phyloP scores from a whole-genome alignment of 2,888 invertebrate species.

The Leptopilina drosophilae region DNA sequence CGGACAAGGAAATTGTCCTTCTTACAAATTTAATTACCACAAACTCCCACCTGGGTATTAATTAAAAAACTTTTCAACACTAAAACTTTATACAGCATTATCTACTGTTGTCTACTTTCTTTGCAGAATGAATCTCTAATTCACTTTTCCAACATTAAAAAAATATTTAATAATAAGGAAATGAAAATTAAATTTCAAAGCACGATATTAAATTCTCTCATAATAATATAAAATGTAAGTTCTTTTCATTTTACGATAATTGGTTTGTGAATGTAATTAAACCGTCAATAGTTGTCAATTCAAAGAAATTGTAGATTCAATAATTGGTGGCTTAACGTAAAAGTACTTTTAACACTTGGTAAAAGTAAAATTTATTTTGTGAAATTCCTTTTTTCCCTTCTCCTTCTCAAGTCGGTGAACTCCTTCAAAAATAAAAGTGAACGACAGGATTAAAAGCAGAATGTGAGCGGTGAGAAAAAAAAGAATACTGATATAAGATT shows the following conservation, averaged over 20 bases:
- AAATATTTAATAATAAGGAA: no score
- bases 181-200: no score
- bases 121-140: no score
- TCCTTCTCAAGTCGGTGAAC: not conserved
- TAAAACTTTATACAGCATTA: conserved; percentile 13
- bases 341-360: no score
- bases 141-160: no score
- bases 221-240: no score
- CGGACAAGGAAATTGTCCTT: not conserved
- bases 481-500: conserved; percentile 41
- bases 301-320: no score
- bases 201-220: no score
- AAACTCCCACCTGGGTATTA: not conserved
- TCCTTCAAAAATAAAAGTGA: conserved; percentile 7
- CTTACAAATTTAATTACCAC: not conserved
- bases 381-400: not conserved
- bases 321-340: no score
- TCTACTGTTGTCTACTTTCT: conserved; percentile 5
- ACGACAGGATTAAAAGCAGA: not conserved
- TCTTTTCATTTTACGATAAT: no score
- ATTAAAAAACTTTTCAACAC: conserved; percentile 25
- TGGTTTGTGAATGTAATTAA: no score
- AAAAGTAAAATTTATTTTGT: not conserved
- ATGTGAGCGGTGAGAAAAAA: not conserved
- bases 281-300: no score